A percentile compares a stretch with the other conserved stretches of the same genome.
These are phyloP conservation scores for Embidobia sp. DNA, from an alignment of 2,888 invertebrate genomes.

Conservation along the genomic window DNA sequence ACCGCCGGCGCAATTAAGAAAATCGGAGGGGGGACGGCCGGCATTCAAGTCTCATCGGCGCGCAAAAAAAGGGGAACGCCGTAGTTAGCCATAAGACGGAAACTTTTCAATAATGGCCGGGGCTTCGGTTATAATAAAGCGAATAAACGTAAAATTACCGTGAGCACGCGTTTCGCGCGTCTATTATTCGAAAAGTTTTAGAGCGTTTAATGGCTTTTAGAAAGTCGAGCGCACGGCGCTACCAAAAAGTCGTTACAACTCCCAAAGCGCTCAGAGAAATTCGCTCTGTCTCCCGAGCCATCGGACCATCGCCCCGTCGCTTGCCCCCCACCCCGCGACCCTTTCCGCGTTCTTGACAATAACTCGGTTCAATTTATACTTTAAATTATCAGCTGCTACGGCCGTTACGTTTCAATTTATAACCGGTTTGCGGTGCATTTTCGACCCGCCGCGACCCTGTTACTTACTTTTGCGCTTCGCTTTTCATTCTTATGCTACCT, in stretches of 20 bases:
- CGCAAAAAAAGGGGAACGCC: slow-evolving; percentile 43
- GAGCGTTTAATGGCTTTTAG: slow-evolving; percentile 75
- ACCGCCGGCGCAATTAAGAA: slow-evolving; percentile 54
- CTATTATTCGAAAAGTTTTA: slow-evolving; percentile 77
- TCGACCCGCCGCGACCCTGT: slow-evolving; percentile 60
- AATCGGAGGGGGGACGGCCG: slow-evolving; percentile 31
- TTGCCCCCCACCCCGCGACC: slow-evolving; percentile 55
- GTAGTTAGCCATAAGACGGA: slow-evolving; percentile 58
- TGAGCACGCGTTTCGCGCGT: slow-evolving; percentile 71
- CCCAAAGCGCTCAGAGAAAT: slow-evolving; percentile 67
- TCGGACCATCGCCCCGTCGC: slow-evolving; percentile 66
- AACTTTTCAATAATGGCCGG: slow-evolving; percentile 77
- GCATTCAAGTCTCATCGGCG: slow-evolving; percentile 42
- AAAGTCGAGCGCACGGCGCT: slow-evolving; percentile 69
- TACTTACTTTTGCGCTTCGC: slow-evolving; percentile 53
- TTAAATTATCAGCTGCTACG: slow-evolving; percentile 70
- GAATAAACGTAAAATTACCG: slow-evolving; percentile 75
- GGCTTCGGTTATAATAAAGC: slow-evolving; percentile 73
- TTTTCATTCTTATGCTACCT: slow-evolving; percentile 17
- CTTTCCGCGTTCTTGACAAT: slow-evolving; percentile 68
- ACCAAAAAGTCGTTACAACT: slow-evolving; percentile 77
- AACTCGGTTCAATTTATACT: slow-evolving; percentile 74
- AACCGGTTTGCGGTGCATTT: slow-evolving; percentile 69
- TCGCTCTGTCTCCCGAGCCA: slow-evolving; percentile 64
- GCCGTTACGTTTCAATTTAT: slow-evolving; percentile 71